Evolutionary conservation across 2,888 invertebrate species (phyloP).

Genomic region (Drosophila kuntzei): DNA sequence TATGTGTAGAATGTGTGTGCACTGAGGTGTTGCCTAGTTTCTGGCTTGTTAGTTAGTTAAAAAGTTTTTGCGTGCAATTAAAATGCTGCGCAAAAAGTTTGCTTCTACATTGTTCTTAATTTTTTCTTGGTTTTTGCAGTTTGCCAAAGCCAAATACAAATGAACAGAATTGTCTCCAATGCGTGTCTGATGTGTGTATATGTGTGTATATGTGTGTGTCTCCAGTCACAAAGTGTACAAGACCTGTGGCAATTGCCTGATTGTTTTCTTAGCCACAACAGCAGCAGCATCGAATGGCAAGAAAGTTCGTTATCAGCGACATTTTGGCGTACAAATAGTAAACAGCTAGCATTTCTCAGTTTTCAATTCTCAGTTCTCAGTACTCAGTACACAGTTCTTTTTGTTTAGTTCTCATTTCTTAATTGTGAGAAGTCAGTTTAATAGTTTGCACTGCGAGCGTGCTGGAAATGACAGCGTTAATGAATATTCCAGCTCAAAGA

Average conservation of each 20-base stretch:
- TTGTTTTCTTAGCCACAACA: slow-evolving; percentile 75
- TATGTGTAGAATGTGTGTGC: slow-evolving; percentile 42
- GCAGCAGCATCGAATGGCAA: slow-evolving; percentile 48
- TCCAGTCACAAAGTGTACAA: slow-evolving; percentile 63
- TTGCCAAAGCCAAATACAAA: slow-evolving; percentile 76
- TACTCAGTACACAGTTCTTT: slow-evolving; percentile 8
- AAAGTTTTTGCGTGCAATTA: slow-evolving; percentile 80
- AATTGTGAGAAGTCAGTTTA: slow-evolving; percentile 33
- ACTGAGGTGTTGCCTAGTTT: slow-evolving; percentile 79
- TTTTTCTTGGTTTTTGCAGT: slow-evolving; percentile 71
- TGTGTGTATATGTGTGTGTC: slow-evolving; percentile 27
- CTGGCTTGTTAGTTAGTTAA: slow-evolving; percentile 80
- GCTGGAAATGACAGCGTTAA: slow-evolving; percentile 51
- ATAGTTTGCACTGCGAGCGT: slow-evolving; percentile 31
- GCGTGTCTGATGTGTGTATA: slow-evolving; percentile 16
- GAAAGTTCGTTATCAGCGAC: slow-evolving; percentile 78
- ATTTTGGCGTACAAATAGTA: slow-evolving; percentile 68
- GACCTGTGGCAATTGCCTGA: slow-evolving; percentile 79
- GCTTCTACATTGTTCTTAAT: slow-evolving; percentile 75
- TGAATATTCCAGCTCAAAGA: slow-evolving; percentile 38
- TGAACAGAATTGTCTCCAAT: slow-evolving; percentile 71
- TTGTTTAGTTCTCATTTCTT: slow-evolving; percentile 10
- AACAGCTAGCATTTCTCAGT: slow-evolving; percentile 39
- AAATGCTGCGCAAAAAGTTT: slow-evolving; percentile 80
- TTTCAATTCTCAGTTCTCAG: slow-evolving; percentile 9